A percentile compares a stretch with the other conserved stretches of the same genome.
These are phyloP conservation scores for Acropora tenuis DNA, from an alignment of 64 coral and sea anemone genomes.

Conservation along the genomic window DNA sequence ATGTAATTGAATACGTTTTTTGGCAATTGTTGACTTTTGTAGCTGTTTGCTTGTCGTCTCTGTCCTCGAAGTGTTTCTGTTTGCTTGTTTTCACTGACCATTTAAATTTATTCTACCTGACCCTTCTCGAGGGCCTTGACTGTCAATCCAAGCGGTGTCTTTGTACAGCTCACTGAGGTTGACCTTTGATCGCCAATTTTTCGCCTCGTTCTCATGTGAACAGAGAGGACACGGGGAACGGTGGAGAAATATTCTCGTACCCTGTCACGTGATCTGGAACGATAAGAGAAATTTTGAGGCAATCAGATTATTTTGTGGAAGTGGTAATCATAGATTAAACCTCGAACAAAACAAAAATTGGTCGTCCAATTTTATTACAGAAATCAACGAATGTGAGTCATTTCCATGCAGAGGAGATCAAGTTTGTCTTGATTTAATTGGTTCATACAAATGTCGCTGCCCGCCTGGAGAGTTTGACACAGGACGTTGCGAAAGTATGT, in stretches of 20 bases:
- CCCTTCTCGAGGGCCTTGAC: too few relatives aligned
- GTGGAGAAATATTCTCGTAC: not conserved
- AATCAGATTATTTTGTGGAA: not conserved
- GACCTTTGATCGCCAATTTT: not conserved
- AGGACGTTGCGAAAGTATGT: not conserved
- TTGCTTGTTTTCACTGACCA: too few relatives aligned
- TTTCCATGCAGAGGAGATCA: not conserved
- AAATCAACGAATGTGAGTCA: not conserved
- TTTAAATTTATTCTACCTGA: too few relatives aligned
- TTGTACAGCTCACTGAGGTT: too few relatives aligned
- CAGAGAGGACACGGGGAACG: not conserved
- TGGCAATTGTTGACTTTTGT: too few relatives aligned
- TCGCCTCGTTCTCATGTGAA: not conserved
- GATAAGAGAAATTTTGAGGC: not conserved
- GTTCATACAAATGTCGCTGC: constrained; percentile 6
- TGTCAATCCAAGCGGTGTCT: too few relatives aligned
- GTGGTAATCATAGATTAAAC: not conserved
- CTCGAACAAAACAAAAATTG: not conserved
- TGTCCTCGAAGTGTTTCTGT: too few relatives aligned
- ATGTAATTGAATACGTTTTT: too few relatives aligned
- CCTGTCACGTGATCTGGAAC: not conserved
- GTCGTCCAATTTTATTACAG: not conserved
- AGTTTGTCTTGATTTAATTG: not conserved
- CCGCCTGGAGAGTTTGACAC: not conserved
- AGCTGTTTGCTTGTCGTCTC: too few relatives aligned